Evolutionary conservation across 2,113 vertebrate species (phyloP).

Genomic region (Chamaetylas fuelleborni): DNA sequence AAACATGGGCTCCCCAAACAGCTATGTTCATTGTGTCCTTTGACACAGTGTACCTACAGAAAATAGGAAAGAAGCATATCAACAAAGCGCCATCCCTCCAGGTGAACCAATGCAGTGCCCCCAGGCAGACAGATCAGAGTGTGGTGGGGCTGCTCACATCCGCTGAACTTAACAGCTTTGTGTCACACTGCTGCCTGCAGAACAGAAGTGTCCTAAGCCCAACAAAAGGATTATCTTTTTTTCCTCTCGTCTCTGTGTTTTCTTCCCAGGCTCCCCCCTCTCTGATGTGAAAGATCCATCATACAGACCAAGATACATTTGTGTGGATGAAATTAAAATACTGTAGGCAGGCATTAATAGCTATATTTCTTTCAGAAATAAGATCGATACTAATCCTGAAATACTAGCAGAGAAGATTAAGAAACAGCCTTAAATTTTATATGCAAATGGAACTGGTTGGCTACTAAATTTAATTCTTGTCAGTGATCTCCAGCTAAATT

Average conservation of each 20-base stretch:
- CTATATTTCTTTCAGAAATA: background rate
- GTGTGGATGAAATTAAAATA: background rate
- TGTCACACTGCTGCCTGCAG: background rate
- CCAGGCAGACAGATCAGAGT: rapidly evolving
- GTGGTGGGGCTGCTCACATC: background rate
- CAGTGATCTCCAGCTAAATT: background rate
- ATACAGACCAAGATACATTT: background rate
- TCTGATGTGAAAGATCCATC: background rate
- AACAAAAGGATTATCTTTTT: background rate
- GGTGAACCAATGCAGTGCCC: background rate
- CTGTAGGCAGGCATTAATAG: background rate
- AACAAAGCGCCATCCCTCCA: background rate
- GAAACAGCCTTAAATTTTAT: background rate
- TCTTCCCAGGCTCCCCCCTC: background rate
- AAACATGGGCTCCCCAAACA: background rate
- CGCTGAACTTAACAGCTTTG: background rate
- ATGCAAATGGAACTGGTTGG: background rate
- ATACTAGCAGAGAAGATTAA: background rate
- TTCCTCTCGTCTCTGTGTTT: background rate
- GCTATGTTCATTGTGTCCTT: background rate
- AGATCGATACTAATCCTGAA: background rate
- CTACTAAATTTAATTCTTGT: background rate
- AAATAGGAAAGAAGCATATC: background rate
- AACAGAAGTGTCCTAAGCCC: rapidly evolving
- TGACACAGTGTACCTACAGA: background rate